Evolutionary conservation across 2,797 vertebrate genomes (phyloP).

Genomic region (Molossus molossus): DNA sequence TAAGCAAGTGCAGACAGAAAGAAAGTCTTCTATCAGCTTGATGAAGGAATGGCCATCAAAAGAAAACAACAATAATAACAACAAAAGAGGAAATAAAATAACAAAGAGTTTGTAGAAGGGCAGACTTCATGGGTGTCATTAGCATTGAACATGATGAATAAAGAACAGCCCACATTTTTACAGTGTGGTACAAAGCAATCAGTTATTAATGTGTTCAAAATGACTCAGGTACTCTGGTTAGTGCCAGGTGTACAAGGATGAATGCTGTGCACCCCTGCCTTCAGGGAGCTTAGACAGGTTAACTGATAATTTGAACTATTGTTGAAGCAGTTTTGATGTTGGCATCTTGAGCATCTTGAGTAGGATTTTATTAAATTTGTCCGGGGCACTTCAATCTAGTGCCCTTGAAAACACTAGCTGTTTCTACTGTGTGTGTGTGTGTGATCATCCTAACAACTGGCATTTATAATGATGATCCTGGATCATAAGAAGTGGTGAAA

Average conservation of each 20-base stretch:
- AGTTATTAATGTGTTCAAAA: not conserved
- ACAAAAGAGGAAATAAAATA: not conserved
- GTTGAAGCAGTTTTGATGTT: not conserved
- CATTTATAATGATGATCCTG: not conserved
- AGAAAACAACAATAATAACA: not conserved
- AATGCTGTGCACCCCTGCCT: constrained; percentile 63
- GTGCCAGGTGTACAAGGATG: not conserved
- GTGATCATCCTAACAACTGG: not conserved
- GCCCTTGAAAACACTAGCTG: not conserved
- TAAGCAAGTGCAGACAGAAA: not conserved
- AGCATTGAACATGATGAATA: not conserved
- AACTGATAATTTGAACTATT: constrained; percentile 69
- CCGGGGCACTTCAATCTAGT: not conserved
- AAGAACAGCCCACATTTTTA: not conserved
- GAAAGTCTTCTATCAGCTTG: rapidly evolving
- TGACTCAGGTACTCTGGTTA: not conserved
- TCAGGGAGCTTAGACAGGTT: constrained; percentile 77
- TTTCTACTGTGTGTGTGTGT: not conserved
- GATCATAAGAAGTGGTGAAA: constrained; percentile 27
- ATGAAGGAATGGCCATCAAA: not conserved
- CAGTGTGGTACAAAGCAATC: not conserved
- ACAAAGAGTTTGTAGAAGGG: not conserved
- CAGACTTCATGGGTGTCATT: not conserved
- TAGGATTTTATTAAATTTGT: constrained; percentile 79
- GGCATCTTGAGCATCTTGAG: constrained; percentile 64